Evolutionary conservation across 1,140 invertebrate genomes (phyloP).

Genomic region (Tetranychus urticae): DNA sequence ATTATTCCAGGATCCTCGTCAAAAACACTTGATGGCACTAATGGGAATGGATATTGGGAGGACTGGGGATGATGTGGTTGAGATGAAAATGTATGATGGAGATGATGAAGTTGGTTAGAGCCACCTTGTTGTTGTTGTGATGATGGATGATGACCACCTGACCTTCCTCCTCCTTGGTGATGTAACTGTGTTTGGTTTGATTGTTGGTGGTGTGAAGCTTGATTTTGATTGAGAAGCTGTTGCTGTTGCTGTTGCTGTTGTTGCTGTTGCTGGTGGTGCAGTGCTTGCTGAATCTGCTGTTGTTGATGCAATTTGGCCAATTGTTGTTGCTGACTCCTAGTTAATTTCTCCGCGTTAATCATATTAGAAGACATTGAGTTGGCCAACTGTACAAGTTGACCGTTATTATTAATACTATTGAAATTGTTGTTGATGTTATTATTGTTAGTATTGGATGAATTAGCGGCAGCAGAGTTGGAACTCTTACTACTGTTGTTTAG

Average conservation of each 20-base stretch:
- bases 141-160: not conserved
- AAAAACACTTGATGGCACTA: constrained; percentile 14
- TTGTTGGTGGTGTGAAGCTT: not conserved
- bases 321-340: not conserved
- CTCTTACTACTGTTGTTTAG: not conserved
- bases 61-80: too few species aligned
- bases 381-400: not conserved
- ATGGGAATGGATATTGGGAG: not conserved
- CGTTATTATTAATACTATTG: not conserved
- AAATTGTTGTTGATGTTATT: not conserved
- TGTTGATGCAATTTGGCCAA: not conserved
- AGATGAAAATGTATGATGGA: not conserved
- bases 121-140: not conserved
- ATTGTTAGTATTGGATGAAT: not conserved
- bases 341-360: not conserved
- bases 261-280: not conserved
- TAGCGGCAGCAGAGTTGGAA: not conserved
- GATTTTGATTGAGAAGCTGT: not conserved
- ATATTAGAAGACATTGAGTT: not conserved
- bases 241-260: not conserved
- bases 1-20: constrained; percentile 90
- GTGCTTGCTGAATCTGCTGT: not conserved
- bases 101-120: not conserved
- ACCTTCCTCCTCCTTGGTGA: not conserved
- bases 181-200: not conserved